A percentile compares a stretch with the other conserved stretches of the same genome.
phyloP scores from a whole-genome alignment of 2,888 invertebrate species.

The Tenthredo amoena region DNA sequence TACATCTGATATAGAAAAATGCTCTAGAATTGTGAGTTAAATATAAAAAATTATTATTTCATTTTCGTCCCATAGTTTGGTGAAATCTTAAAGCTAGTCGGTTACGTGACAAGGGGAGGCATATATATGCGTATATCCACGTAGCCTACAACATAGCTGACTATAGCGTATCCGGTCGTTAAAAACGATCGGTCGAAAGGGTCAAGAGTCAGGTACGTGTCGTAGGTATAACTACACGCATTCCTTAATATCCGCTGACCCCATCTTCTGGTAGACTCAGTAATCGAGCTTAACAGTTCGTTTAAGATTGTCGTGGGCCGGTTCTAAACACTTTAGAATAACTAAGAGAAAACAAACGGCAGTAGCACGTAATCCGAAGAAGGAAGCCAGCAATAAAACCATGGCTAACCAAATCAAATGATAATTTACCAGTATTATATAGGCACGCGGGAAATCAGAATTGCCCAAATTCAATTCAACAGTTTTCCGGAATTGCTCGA shows the following conservation, averaged over 20 bases:
- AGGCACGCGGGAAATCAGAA: neutral
- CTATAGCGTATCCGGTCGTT: slow-evolving; percentile 48
- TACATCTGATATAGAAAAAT: neutral
- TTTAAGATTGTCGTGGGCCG: slow-evolving; percentile 50
- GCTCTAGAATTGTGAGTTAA: neutral
- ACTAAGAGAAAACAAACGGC: slow-evolving; percentile 26
- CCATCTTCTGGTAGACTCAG: slow-evolving; percentile 28
- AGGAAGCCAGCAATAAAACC: slow-evolving; percentile 63
- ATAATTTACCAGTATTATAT: slow-evolving; percentile 57
- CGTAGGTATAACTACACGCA: slow-evolving; percentile 50
- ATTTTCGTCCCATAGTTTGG: neutral
- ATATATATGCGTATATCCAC: neutral
- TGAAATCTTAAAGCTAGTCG: slow-evolving; percentile 20
- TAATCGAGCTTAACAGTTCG: slow-evolving; percentile 51
- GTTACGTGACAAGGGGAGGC: neutral
- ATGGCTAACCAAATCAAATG: slow-evolving; percentile 63
- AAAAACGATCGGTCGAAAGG: slow-evolving; percentile 50
- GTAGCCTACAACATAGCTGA: slow-evolving; percentile 6
- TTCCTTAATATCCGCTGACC: slow-evolving; percentile 49
- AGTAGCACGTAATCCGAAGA: neutral
- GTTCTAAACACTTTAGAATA: slow-evolving; percentile 41
- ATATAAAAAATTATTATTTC: neutral
- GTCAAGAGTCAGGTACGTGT: slow-evolving; percentile 51
- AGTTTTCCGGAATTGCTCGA: neutral
- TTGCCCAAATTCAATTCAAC: neutral